Base-by-base conservation (phyloP, 2,113 vertebrate genomes). In the Machaerirhynchus nigripectus region DNA sequence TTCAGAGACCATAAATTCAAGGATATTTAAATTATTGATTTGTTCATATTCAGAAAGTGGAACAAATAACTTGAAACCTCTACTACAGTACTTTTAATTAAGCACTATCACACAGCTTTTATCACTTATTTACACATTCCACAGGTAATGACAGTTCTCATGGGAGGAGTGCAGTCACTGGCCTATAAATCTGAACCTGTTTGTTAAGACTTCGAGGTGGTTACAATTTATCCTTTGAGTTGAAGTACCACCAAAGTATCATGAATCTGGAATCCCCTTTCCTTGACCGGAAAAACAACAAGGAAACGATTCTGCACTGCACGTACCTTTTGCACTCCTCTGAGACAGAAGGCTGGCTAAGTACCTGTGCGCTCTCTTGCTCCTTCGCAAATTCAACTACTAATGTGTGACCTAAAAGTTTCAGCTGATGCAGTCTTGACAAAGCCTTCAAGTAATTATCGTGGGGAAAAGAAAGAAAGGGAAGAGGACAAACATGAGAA, bases 301-400 rank as follows among this genome's bases (percentile, higher is more conserved):
- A 73, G 49, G 77, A 79, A 84, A 27, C 31, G 35, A 87, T 24
- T 27, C 55, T 22, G 21, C 53, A 98, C 55, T 22, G 21, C 53
- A 98, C 96, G 26, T 97, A 98, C 98, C 97, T 98, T 96, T 97
- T 98, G 70, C 91, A 97, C 71, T 97, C 98, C 82, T 98, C 97
- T 61, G 98, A 97, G 64, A 97, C 92, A 33, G 98, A 98, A 40
- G 98, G 96, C 49, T 99, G 98, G 93, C 98, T 99, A 71, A 98
- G 96, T 21, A 98, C 97, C 10, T 97, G 98, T 50, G 97, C 50
- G 15, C 91, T 95, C 57, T 99, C 99, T 95, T 99, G 98, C 28
- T 98, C 98, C 97, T 98, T 99, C 0, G 99, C 99, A 97, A 99
- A 99, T 96, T 99, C 99, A 61, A 98, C 99, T 69, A 99, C 98